Evolutionary conservation across 2,113 vertebrate species (phyloP), one percentile per base, ranked within the genome.

Genomic region (Arizona elegans): DNA sequence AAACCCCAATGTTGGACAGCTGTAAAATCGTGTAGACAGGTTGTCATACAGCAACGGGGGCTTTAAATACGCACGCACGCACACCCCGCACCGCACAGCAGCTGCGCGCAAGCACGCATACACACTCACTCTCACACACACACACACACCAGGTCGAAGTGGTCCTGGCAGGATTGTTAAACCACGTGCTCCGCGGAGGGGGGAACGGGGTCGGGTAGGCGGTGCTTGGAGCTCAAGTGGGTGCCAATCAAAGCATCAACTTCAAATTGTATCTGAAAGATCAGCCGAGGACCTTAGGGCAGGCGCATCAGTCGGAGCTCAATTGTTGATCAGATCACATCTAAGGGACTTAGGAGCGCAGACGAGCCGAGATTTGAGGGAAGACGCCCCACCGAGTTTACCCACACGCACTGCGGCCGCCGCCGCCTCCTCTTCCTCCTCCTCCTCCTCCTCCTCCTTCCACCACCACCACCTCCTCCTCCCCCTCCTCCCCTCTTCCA

Each of bases 221-320:
- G 99, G 98, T 94, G 98, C 99, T 97, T 98, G 97, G 96, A 93
- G 98, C 98, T 98, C 97, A 97, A 98, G 98, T 98, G 98, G 98
- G 98, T 99, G 99, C 99, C 99, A 99, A 99, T 99, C 98, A 99
- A 99, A 98, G 98, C 98, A 98, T 99, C 98, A 99, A 99, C 98
- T 99, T 99, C 98, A 99, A 99, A 99, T 99, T 98, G 98, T 98
- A 98, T 98, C 98, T 98, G 98, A 98, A 98, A 98, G 98, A 99
- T 99, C 98, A 98, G 99, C 98, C 98, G 97, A 98, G 98, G 98
- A 99, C 98, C 98, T 98, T 98, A 98, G 98, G 98, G 98, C 99
- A 98, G 98, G 98, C 98, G 98, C 98, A 98, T 98, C 99, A 99
- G 98, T 99, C 98, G 98, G 98, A 98, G 98, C 98, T 98, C 98